A percentile compares a stretch with the other conserved stretches of the same genome.
Conservation (phyloP, 1,140 invertebrate genomes). For the Tetraneura akinire region DNA sequence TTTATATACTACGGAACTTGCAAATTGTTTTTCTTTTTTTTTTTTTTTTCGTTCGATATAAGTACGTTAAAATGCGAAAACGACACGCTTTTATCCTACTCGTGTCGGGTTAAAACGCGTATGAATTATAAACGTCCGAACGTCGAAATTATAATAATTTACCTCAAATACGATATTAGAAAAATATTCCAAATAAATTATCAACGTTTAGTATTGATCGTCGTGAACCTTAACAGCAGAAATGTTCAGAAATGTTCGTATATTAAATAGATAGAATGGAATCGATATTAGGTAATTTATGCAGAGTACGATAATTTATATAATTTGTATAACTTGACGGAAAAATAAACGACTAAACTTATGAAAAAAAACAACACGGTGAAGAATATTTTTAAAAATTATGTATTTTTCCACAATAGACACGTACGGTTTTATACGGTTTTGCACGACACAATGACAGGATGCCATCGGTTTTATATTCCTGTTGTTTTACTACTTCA, state of each 20-base stretch:
- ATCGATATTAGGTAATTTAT: no score
- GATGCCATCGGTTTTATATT: not conserved
- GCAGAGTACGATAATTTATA: no score
- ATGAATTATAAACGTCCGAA: not conserved
- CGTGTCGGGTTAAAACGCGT: not conserved
- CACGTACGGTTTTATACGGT: not conserved
- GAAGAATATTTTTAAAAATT: constrained; percentile 36
- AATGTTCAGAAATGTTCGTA: no score
- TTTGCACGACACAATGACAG: constrained; percentile 37
- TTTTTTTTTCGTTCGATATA: no score
- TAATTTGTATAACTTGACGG: constrained; percentile 15
- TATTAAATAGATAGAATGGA: no score
- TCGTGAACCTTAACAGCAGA: no score
- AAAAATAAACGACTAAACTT: not conserved
- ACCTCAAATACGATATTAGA: no score
- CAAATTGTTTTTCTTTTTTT: constrained; percentile 22
- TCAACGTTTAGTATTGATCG: no score
- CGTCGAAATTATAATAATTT: no score
- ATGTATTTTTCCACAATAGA: constrained; percentile 16
- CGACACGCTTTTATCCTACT: constrained; percentile 3
- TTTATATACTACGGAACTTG: not conserved
- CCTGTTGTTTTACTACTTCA: constrained; percentile 23
- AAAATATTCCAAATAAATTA: no score
- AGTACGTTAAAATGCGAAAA: no score
- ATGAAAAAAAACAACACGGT: not conserved